These are phyloP conservation scores for Amphipyra tragopoginis DNA, from an alignment of 2,888 invertebrate genomes.

Conservation along the genomic window DNA sequence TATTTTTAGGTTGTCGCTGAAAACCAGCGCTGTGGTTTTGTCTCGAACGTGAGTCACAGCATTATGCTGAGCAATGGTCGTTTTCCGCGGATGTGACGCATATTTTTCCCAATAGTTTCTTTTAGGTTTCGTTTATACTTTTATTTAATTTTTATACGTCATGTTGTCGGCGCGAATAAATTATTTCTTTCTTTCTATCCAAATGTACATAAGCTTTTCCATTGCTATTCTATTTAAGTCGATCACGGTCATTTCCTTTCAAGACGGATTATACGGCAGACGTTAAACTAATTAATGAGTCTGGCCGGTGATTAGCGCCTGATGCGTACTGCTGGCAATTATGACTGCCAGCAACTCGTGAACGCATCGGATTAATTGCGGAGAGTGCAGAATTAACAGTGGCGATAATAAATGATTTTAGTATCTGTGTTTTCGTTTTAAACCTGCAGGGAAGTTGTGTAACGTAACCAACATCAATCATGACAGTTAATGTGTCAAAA, in stretches of 20 bases:
- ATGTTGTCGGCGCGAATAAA: no score
- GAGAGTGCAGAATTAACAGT: constrained; percentile 2
- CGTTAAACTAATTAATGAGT: constrained; percentile 34
- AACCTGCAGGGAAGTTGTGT: no score
- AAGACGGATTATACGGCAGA: constrained; percentile 16
- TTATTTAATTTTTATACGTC: no score
- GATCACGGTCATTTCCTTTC: neutral
- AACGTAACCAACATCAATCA: no score
- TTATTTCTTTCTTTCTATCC: neutral
- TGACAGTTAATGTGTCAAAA: no score
- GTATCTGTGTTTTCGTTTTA: neutral
- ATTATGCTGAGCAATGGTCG: no score
- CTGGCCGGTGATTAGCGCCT: constrained; percentile 46
- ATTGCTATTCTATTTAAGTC: neutral
- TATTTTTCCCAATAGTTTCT: no score
- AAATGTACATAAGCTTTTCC: neutral
- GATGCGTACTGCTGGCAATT: constrained; percentile 42
- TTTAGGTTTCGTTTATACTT: no score
- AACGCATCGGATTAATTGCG: constrained; percentile 20
- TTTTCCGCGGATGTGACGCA: no score
- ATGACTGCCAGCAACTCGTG: constrained; percentile 16
- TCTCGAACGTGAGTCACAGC: no score
- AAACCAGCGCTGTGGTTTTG: no score
- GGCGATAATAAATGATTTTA: neutral
- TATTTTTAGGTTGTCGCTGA: no score